Evolutionary conservation across 2,888 invertebrate genomes (phyloP), one percentile per base, ranked within the genome.

Genomic region (Linnaemya tessellans): DNA sequence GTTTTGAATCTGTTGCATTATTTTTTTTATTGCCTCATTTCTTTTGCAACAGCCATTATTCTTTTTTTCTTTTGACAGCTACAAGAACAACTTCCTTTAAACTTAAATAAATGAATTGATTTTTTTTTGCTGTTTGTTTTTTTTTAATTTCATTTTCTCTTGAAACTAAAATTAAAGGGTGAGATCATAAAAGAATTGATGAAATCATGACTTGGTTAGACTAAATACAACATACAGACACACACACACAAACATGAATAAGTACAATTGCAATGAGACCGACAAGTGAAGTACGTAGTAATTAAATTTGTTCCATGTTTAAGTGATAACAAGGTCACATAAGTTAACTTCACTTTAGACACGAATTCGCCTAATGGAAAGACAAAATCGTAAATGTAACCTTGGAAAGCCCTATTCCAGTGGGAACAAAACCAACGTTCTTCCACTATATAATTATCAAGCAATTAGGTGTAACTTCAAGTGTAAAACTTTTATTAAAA

Each of bases 181-280:
- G 80, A 84, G 80, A 80, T 80, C 84, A 84, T 71, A 73, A 51
- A 22, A 43, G 43, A 77, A 41, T 73, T 67, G 77, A 80, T 80
- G 80, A 84, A 80, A 71, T 84, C 84, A 84, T 84, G 80, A 77
- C 49, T 68, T 54, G 65, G 80, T 74, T 74, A 73, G 15, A 54
- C 13, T 49, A 20, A 7, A 58, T 35, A 49, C 10, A 15, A 41
- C 11, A 49, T 60, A 38, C 25, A 56, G 0, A 46, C 10, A 60
- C 15, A 64, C 8, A 8, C 7, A 49, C 49, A 49, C 8, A 49
- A 1, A 18, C 7, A 18, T 49, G 1, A 10, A 43, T 13, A 43
- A 13, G 43, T 43, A 43, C 3, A 51, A 18, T 18, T 38, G 9
- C 2, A 60, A n/a, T 18, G 35, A 74, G 41, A 18, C 10, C 46